A percentile compares a stretch with the other conserved stretches of the same genome.
phyloP scores from a whole-genome alignment of 2,113 vertebrate genomes.

The Scophthalmus maximus region DNA sequence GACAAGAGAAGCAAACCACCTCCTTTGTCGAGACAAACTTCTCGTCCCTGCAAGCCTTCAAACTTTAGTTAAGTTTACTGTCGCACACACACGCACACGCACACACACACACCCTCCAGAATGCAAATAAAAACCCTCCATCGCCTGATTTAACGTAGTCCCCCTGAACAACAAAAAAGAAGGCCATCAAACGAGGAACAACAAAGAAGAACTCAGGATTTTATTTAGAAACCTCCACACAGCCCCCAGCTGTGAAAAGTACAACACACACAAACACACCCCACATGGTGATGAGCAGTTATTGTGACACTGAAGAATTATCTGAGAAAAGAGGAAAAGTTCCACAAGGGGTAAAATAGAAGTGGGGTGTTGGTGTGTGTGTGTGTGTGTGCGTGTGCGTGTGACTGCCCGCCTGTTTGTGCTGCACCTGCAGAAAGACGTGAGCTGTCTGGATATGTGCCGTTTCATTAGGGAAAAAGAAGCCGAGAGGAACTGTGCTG shows the following conservation, averaged over 20 bases:
- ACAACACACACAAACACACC: conserved; percentile 28
- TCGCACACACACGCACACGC: conserved; percentile 12
- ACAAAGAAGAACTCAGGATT: neutral
- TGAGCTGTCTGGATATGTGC: conserved; percentile 33
- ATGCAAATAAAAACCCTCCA: too few species aligned
- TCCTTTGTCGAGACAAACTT: conserved; percentile 42
- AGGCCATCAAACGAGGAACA: neutral
- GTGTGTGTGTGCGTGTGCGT: conserved; percentile 7
- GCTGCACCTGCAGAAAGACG: conserved; percentile 47
- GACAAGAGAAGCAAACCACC: conserved; percentile 35
- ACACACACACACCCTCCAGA: conserved; percentile 27
- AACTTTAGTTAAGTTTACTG: conserved; percentile 30
- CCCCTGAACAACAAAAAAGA: neutral
- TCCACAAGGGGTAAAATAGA: conserved; percentile 19
- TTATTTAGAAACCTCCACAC: neutral
- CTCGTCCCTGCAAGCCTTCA: conserved; percentile 40
- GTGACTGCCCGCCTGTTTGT: neutral
- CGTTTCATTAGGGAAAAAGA: conserved; percentile 46
- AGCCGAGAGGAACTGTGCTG: conserved; percentile 17
- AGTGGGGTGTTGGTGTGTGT: conserved; percentile 4
- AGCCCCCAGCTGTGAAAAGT: conserved; percentile 39
- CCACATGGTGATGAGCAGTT: conserved; percentile 31
- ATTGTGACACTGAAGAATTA: conserved; percentile 35
- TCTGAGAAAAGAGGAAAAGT: conserved; percentile 35
- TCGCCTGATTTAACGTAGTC: too few species aligned